Percentiles rank a stretch among this genome's conserved stretches.
phyloP scores from a whole-genome alignment of 2,797 vertebrate species.

The Peromyscus melanophrys region DNA sequence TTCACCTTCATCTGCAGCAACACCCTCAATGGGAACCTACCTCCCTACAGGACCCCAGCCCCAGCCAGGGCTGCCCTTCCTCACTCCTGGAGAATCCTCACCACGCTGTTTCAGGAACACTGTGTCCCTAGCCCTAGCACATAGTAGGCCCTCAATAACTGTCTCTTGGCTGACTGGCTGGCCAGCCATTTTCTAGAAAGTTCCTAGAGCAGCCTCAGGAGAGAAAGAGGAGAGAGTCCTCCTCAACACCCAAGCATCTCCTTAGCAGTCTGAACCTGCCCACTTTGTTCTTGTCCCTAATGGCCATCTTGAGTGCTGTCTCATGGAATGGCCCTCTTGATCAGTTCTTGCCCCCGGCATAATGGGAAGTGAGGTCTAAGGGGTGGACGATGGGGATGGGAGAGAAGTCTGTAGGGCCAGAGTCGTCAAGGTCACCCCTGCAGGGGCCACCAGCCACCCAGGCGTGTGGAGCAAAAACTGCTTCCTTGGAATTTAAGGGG shows the following conservation, averaged over 20 bases:
- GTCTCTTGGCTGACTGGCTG: not conserved
- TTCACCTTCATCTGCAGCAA: not conserved
- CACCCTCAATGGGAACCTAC: not conserved
- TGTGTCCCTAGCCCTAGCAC: not conserved
- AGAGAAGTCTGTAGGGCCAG: not conserved
- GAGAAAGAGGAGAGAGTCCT: not conserved
- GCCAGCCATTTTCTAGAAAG: not conserved
- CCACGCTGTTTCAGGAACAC: not conserved
- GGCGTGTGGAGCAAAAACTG: slow-evolving; percentile 21
- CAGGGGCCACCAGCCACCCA: not conserved
- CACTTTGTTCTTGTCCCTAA: too few species aligned
- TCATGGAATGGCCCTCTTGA: not conserved
- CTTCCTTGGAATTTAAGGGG: slow-evolving; percentile 1
- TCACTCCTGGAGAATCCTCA: too few species aligned
- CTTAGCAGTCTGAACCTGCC: not conserved
- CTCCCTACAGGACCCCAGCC: not conserved
- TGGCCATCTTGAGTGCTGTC: not conserved
- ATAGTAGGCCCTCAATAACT: not conserved
- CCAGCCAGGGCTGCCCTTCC: too few species aligned
- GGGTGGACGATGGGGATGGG: not conserved
- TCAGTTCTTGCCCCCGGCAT: not conserved
- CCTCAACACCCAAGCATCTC: not conserved
- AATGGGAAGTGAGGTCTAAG: not conserved
- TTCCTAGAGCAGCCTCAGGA: too few species aligned
- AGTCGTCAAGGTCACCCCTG: not conserved